Evolutionary conservation across 53 echinoderm and acorn worm genomes (phyloP), one percentile per base, ranked within the genome.

Genomic region (Mesocentrotus franciscanus): DNA sequence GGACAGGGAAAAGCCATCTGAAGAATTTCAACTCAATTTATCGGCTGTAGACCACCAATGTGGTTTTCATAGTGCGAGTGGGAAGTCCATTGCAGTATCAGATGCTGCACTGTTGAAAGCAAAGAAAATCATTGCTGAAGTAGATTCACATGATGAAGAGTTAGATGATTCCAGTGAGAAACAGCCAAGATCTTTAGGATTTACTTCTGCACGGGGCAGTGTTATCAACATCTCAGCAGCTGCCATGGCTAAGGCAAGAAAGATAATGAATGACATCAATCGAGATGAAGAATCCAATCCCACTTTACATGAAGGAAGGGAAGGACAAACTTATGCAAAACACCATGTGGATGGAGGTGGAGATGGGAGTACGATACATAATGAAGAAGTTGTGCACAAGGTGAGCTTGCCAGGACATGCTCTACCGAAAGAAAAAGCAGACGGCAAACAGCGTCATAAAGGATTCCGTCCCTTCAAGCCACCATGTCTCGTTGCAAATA

Each of bases 391-490:
- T 8, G 84, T 15, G 55, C 49, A 49, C 15, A 39, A 18, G 20
- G 39, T 9, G 55, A 49, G 22, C 55, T 84, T 55, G 29, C 49
- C 55, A 24, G 55, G 84, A 55, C 42, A 84, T 55, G 39, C 84
- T 84, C 24, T 15, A 4, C 84, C 49, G 26, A 76, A 22, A 76
- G 42, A 56, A 71, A 92, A 12, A 71, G 22, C 72, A 26, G 90
- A 58, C 78, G 92, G 83, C 56, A 96, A 95, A 26, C 94, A 97
- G 33, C 98, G 98, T 84, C 84, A 84, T 18, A 97, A 97, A 95
- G 98, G 97, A 15, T 98, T 97, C 95, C 96, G 97, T 87, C 97
- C 97, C 10, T 98, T 98, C 96, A 98, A 98, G 59, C 97, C 98
- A 34, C 97, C 98, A 71, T 27, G 71, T 68, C 66, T 92, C 0